Conservation (phyloP, 1,140 invertebrate genomes). For the Ruditapes philippinarum region DNA sequence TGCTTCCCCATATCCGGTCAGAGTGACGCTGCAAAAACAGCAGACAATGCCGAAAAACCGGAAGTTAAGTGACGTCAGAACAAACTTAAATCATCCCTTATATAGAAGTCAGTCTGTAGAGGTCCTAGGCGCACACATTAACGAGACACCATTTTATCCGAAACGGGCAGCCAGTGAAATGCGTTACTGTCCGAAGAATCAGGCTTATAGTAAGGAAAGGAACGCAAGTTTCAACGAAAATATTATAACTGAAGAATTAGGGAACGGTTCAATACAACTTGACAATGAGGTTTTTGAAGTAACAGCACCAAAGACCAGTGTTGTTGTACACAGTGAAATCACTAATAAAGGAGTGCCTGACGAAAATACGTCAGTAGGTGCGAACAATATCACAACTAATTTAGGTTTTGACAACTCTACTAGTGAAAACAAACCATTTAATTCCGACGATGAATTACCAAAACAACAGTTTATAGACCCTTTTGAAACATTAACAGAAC, state of each 20-base stretch:
- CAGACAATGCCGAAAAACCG: constrained; percentile 52
- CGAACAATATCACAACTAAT: constrained; percentile 11
- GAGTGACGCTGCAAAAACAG: constrained; percentile 79
- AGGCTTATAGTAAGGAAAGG: neutral
- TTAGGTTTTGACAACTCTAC: constrained; percentile 8
- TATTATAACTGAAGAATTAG: constrained; percentile 30
- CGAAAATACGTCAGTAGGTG: neutral
- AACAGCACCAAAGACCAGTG: neutral
- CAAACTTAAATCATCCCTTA: constrained; percentile 88
- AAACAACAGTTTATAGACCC: constrained; percentile 50
- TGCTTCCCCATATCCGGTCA: constrained; percentile 96
- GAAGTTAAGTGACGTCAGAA: constrained; percentile 62
- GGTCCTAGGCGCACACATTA: constrained; percentile 85
- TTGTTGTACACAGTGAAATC: constrained; percentile 33
- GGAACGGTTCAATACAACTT: neutral
- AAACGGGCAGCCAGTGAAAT: constrained; percentile 78
- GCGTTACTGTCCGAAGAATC: constrained; percentile 70
- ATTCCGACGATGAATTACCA: neutral
- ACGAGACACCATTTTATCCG: constrained; percentile 65
- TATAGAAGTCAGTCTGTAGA: constrained; percentile 91
- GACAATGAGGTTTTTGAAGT: neutral
- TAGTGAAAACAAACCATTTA: neutral
- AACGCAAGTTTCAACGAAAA: neutral
- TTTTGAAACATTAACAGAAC: constrained; percentile 74
- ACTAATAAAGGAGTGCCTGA: neutral